These are phyloP conservation scores for Ctenoplectra terminalis DNA, from an alignment of 1,140 invertebrate genomes.

Conservation along the genomic window DNA sequence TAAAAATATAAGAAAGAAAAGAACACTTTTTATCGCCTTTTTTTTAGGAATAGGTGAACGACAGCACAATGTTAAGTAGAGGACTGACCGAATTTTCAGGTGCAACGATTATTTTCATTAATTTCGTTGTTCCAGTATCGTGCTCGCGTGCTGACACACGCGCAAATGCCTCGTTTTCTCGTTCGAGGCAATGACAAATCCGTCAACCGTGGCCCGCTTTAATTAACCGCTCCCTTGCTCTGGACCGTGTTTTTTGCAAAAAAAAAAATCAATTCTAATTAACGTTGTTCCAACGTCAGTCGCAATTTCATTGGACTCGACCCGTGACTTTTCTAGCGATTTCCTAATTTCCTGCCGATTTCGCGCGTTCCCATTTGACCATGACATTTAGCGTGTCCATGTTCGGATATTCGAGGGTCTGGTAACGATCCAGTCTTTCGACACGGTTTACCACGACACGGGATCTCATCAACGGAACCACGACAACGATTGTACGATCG, in stretches of 20 bases:
- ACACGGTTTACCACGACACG: too few species aligned
- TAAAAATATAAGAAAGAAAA: too few species aligned
- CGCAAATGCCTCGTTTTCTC: not conserved
- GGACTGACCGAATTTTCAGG: not conserved
- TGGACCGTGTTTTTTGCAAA: not conserved
- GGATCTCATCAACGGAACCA: not conserved
- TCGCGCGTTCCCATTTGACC: not conserved
- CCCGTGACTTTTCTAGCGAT: not conserved
- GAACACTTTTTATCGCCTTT: too few species aligned
- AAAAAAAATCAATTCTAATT: constrained; percentile 38
- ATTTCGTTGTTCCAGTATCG: constrained; percentile 28
- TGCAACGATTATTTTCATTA: constrained; percentile 29
- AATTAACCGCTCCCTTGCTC: constrained; percentile 14
- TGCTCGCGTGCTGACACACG: not conserved
- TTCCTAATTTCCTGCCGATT: not conserved
- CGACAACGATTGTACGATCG: not conserved
- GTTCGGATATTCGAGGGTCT: not conserved
- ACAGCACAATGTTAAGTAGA: not conserved
- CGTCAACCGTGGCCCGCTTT: constrained; percentile 6
- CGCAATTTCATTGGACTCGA: not conserved
- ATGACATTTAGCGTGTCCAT: not conserved
- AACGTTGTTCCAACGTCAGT: not conserved
- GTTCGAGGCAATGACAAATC: constrained; percentile 20
- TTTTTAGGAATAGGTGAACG: not conserved
- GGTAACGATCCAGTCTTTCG: not conserved